Evolutionary conservation across 1,140 invertebrate genomes (phyloP).

Genomic region (Helicoverpa armigera): DNA sequence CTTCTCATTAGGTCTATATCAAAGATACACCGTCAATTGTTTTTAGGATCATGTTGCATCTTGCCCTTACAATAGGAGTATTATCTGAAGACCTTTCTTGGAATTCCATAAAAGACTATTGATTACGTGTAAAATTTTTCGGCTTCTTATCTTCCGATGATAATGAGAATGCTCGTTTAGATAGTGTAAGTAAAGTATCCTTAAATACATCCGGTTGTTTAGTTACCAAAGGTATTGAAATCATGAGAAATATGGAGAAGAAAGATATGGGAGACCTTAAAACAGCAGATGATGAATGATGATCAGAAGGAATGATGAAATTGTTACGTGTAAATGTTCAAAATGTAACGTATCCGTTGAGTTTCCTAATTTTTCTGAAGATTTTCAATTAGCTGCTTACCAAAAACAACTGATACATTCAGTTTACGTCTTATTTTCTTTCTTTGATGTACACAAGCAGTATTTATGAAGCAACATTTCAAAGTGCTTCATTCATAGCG

Average conservation of each 20-base stretch:
- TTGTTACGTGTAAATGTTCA: background rate
- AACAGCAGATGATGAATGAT: background rate
- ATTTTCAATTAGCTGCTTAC: background rate
- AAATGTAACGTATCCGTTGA: background rate
- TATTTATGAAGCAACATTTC: conserved; percentile 6
- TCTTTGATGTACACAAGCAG: background rate
- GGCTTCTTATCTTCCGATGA: conserved; percentile 52
- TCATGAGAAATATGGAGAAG: background rate
- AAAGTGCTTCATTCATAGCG: conserved; percentile 17
- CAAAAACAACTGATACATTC: conserved; percentile 12
- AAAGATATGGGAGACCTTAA: background rate
- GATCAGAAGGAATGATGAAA: background rate
- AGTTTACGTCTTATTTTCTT: conserved; percentile 5
- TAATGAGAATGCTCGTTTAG: conserved; percentile 48
- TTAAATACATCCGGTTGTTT: conserved; percentile 20
- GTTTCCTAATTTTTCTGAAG: background rate
- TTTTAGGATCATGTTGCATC: conserved; percentile 39
- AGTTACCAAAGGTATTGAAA: background rate
- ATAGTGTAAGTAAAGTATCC: background rate
- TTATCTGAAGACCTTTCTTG: conserved; percentile 51
- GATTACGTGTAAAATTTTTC: conserved; percentile 66
- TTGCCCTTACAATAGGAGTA: conserved; percentile 24
- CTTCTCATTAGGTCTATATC: conserved; percentile 16
- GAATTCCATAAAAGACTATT: conserved; percentile 45
- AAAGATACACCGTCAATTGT: conserved; percentile 24